Percentiles rank a stretch among this genome's conserved stretches.
These are phyloP conservation scores for Hydractinia symbiolongicarpus DNA, from an alignment of 30 jellyfish, hydroid and myxozoan species.

Conservation along the genomic window DNA sequence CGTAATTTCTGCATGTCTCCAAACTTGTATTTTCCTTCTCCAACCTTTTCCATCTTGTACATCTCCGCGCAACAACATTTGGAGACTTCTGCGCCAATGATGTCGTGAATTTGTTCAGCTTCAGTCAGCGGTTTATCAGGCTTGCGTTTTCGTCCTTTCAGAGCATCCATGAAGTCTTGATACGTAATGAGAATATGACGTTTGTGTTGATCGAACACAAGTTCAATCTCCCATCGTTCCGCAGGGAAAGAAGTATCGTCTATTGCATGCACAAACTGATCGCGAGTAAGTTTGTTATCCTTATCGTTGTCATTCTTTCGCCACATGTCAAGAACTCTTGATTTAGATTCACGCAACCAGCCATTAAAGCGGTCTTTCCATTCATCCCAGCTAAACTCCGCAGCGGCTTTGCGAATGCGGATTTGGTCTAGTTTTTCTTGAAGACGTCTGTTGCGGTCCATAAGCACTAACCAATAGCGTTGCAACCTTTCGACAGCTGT, in stretches of 20 bases:
- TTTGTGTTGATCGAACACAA: constrained; percentile 63
- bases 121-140: constrained; percentile 77
- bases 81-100: constrained; percentile 57
- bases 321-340: constrained; percentile 89
- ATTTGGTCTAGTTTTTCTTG: constrained; percentile 68
- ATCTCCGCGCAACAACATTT: constrained; percentile 64
- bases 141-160: constrained; percentile 66
- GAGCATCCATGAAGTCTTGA: constrained; percentile 81
- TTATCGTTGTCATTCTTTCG: constrained; percentile 68
- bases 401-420: constrained; percentile 85
- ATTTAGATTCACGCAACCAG: constrained; percentile 84
- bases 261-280: constrained; percentile 74
- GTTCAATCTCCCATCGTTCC: constrained; percentile 93
- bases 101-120: constrained; percentile 66
- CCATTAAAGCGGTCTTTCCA: constrained; percentile 80
- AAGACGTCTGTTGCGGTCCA: constrained; percentile 66
- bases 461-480: constrained; percentile 74
- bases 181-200: constrained; percentile 51
- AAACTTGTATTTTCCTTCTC: constrained; percentile 86
- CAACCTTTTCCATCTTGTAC: constrained; percentile 48
- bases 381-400: constrained; percentile 92
- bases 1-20: constrained; percentile 90
- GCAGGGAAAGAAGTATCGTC: constrained; percentile 70
- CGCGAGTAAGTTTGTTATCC: constrained; percentile 69
- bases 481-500: constrained; percentile 89